A percentile compares a stretch with the other conserved stretches of the same genome.
Evolutionary conservation across 1,140 invertebrate genomes (phyloP).

Genomic region (Mamestra configurata): DNA sequence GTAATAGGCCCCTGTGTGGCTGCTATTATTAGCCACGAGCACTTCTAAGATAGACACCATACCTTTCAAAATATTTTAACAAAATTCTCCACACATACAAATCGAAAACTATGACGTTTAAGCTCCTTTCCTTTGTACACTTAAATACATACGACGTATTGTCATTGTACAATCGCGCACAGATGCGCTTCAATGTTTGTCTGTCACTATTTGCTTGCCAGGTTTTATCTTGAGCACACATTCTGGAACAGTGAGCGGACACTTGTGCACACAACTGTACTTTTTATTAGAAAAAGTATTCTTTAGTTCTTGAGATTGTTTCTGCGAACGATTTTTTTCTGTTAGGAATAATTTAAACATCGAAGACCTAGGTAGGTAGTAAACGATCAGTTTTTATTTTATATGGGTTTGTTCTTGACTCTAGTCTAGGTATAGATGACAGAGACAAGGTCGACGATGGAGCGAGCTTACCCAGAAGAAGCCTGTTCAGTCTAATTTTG

Average conservation of each 20-base stretch:
- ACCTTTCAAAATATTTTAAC: neutral
- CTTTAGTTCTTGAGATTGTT: neutral
- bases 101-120: neutral
- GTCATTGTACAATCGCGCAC: constrained; percentile 28
- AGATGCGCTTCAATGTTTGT: constrained; percentile 26
- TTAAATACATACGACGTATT: neutral
- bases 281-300: constrained; percentile 6
- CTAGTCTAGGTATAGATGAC: no score
- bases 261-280: constrained; percentile 41
- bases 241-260: constrained; percentile 4
- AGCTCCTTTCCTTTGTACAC: neutral
- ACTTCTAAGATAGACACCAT: no score
- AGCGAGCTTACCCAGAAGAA: no score
- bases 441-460: no score
- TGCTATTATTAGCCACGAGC: no score
- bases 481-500: no score
- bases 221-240: constrained; percentile 34
- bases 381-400: no score
- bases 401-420: no score
- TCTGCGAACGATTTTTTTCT: neutral
- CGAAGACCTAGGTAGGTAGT: no score
- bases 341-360: no score
- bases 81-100: neutral
- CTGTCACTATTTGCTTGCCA: neutral
- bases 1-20: no score